Evolutionary conservation across 2,888 invertebrate genomes (phyloP).

Genomic region (Volucella inanis): DNA sequence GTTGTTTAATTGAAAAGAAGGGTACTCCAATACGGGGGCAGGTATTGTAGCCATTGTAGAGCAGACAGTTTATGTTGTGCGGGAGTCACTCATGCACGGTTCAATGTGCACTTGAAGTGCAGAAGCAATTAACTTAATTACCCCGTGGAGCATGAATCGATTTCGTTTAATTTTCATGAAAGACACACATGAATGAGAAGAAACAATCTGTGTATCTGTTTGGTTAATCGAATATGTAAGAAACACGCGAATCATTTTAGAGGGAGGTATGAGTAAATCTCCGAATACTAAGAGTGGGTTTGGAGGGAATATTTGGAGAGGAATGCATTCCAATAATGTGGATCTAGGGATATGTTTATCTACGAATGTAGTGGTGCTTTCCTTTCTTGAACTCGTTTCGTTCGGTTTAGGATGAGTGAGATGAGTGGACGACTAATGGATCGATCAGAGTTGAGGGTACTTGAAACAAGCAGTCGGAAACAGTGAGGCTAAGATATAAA

Average conservation of each 20-base stretch:
- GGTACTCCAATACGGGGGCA: neutral
- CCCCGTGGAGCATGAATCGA: constrained; percentile 69
- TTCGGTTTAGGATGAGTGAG: too few species aligned
- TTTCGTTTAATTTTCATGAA: constrained; percentile 36
- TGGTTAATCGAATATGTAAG: constrained; percentile 2
- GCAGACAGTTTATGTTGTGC: constrained; percentile 9
- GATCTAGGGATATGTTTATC: too few species aligned
- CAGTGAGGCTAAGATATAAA: too few species aligned
- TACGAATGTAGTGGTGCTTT: too few species aligned
- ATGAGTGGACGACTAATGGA: too few species aligned
- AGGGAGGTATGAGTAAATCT: neutral
- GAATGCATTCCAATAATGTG: too few species aligned
- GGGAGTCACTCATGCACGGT: constrained; percentile 67
- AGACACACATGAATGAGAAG: constrained; percentile 33
- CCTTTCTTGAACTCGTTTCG: too few species aligned
- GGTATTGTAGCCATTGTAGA: neutral
- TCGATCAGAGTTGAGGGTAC: too few species aligned
- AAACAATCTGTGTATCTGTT: constrained; percentile 33
- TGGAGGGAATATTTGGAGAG: too few species aligned
- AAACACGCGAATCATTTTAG: neutral
- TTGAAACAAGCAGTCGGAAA: too few species aligned
- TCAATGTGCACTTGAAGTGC: constrained; percentile 65
- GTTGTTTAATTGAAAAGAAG: constrained; percentile 34
- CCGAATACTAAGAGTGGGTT: neutral
- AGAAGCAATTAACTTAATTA: constrained; percentile 71